Percentiles rank a stretch among this genome's conserved stretches.
Evolutionary conservation across 1,140 invertebrate genomes (phyloP).

Genomic region (Pachypeltis micranthus): DNA sequence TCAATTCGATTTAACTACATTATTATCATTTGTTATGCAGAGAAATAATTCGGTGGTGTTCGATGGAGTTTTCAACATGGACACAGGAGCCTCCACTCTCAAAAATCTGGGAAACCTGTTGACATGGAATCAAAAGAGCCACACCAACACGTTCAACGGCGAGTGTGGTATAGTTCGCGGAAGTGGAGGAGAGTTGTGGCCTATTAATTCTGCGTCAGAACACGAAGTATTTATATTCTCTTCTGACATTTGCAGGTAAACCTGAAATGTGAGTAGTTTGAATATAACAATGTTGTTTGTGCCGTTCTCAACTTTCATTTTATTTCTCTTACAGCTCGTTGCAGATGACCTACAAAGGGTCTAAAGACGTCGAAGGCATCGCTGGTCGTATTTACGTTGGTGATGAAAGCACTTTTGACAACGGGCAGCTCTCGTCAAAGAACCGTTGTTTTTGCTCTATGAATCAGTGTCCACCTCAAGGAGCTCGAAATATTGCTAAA

Average conservation of each 20-base stretch:
- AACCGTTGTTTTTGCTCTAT: conserved; percentile 56
- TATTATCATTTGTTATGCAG: conserved; percentile 33
- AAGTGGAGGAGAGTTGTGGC: conserved; percentile 66
- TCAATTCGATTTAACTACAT: neutral
- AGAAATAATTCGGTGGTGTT: conserved; percentile 56
- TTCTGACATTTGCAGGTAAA: conserved; percentile 52
- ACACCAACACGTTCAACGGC: conserved; percentile 45
- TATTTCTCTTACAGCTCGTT: conserved; percentile 28
- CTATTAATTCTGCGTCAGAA: conserved; percentile 43
- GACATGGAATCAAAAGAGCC: conserved; percentile 54
- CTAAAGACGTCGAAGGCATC: conserved; percentile 35
- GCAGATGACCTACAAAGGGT: conserved; percentile 41
- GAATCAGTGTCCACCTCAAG: conserved; percentile 41
- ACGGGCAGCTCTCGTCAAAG: conserved; percentile 41
- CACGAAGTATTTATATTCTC: conserved; percentile 46
- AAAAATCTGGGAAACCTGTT: conserved; percentile 48
- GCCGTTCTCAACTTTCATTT: no score
- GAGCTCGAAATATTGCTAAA: conserved; percentile 37
- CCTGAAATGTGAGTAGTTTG: no score
- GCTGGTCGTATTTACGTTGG: conserved; percentile 33
- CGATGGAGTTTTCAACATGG: conserved; percentile 61
- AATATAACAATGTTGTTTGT: no score
- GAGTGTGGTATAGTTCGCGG: conserved; percentile 47
- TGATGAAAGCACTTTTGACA: conserved; percentile 34
- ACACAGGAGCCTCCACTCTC: conserved; percentile 48